Base-by-base conservation (phyloP, 2,888 invertebrate species). In the Thyatira batis region DNA sequence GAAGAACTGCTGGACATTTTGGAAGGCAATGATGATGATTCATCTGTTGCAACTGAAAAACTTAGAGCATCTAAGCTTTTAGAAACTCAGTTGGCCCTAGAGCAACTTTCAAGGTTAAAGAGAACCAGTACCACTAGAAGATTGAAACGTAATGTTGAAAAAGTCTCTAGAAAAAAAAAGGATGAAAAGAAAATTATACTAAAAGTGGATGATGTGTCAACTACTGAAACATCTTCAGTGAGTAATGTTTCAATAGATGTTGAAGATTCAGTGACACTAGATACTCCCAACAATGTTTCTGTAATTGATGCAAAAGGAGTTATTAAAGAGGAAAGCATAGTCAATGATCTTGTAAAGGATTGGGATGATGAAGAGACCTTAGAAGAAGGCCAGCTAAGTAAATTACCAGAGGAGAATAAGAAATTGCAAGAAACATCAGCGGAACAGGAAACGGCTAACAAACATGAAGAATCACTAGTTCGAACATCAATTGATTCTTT, bases 311-410 rank as follows among this genome's bases (percentile, higher is more conserved):
- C 50, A 55, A 61, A 60, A 39, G 63, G 65, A 49, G 59, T 49
- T 48, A 77, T 76, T 58, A 55, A 69, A 48, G 69, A 83, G 53
- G 81, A 83, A 9, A 89, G 72, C 61, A 86, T 92, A 55, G 89
- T 94, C 13, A 93, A 92, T 56, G 86, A 89, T 23, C 74, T 94
- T 30, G 93, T 94, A 20, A 89, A 93, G 65, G 92, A 93, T 56
- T 93, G 93, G 86, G 87, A 90, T 60, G 89, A 87, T 70, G 92
- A 93, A 57, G 89, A 89, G 46, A 67, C 69, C 25, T 45, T 60
- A 33, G 87, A 85, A 51, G 67, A 63, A 28, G 78, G 77, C 28
- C 69, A 73, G 52, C 45, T 69, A 5, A 62, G 54, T 9, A 65
- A 71, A 13, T 17, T 67, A 20, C 39, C 66, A n/a, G 65, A 77